Percentiles rank a stretch among this genome's conserved stretches.
Evolutionary conservation across 2,113 vertebrate species (phyloP).

Genomic region (Xenopus tropicalis): DNA sequence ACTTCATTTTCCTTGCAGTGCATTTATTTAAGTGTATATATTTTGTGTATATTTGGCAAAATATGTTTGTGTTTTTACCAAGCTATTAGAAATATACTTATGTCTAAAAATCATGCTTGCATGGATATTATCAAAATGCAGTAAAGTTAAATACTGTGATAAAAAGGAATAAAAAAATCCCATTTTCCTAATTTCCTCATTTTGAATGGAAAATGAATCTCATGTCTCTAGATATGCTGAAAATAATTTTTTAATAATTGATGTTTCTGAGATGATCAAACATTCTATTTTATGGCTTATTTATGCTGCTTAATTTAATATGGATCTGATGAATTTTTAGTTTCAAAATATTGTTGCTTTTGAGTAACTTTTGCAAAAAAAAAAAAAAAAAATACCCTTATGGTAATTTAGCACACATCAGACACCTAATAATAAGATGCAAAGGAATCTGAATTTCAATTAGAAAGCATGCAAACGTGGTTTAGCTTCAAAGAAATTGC

Average conservation of each 20-base stretch:
- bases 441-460: slow-evolving; percentile 50
- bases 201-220: slow-evolving; percentile 7
- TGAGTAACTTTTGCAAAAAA: slow-evolving; percentile 45
- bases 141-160: no score
- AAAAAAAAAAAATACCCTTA: slow-evolving; percentile 30
- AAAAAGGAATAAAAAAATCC: no score
- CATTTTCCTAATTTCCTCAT: no score
- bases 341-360: slow-evolving; percentile 48
- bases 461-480: slow-evolving; percentile 48
- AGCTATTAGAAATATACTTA: no score
- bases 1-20: no score
- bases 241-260: slow-evolving; percentile 47
- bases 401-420: slow-evolving; percentile 52
- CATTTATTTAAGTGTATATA: no score
- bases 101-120: no score
- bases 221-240: slow-evolving; percentile 33
- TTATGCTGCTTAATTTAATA: slow-evolving; percentile 49
- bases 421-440: slow-evolving; percentile 51
- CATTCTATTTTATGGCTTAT: slow-evolving; percentile 51
- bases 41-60: no score
- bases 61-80: no score
- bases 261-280: slow-evolving; percentile 49
- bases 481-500: slow-evolving; percentile 42
- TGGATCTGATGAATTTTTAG: slow-evolving; percentile 49
- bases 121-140: no score